Conservation (phyloP, 2,113 vertebrate genomes). For the Naja naja region DNA sequence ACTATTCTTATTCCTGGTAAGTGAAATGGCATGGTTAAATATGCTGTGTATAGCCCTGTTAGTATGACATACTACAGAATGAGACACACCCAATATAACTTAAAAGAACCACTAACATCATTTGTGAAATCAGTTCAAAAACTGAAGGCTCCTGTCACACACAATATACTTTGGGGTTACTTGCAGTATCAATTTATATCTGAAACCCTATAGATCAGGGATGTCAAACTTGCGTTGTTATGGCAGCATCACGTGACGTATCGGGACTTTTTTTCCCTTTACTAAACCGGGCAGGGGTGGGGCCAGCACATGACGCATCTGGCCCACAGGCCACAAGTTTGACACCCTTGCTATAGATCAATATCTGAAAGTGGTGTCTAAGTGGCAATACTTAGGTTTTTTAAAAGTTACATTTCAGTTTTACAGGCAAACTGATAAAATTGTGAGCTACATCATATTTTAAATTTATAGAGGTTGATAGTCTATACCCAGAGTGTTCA, state of each 20-base stretch:
- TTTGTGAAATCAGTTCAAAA: not conserved
- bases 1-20: slow-evolving; percentile 92
- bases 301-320: no score
- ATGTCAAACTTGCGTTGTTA: no score
- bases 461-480: not conserved
- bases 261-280: no score
- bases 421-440: not conserved
- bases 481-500: not conserved
- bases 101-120: not conserved
- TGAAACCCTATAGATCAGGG: not conserved
- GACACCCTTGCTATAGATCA: not conserved
- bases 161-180: not conserved
- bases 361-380: not conserved
- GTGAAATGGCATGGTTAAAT: slow-evolving; percentile 3
- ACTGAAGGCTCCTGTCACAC: not conserved
- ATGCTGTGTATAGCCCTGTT: not conserved
- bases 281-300: no score
- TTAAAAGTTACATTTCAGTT: not conserved
- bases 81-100: not conserved
- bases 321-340: no score
- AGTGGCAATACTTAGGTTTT: not conserved
- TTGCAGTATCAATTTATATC: not conserved
- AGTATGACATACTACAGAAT: not conserved
- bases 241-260: no score
- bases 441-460: not conserved